Evolutionary conservation across 2,888 invertebrate species (phyloP), one percentile per base, ranked within the genome.

Genomic region (Noctua janthina): DNA sequence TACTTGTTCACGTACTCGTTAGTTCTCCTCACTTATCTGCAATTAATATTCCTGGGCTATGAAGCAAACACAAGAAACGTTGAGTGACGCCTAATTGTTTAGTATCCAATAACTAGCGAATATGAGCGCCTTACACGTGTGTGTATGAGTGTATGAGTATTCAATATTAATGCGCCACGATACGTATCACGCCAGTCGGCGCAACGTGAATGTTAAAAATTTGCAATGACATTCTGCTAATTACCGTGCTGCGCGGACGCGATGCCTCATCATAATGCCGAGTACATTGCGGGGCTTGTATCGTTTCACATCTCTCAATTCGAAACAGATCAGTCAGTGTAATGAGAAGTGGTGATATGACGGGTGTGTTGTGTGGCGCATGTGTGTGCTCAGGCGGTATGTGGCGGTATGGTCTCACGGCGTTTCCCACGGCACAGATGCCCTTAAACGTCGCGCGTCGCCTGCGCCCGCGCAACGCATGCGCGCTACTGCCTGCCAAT

Each of bases 381-480:
- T 20, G 51, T 78, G 87, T 85, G 78, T 56, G 51, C 78, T 76
- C 77, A 49, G 70, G 66, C 84, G 90, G 91, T 88, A 86, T 89
- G 90, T 87, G 85, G 80, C 86, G 87, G 88, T 89, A 85, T 78
- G 89, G 88, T 88, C 90, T 75, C 87, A 85, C 91, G 92, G 84
- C 87, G 92, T 90, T 96, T 96, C 96, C 94, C 96, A 96, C 96
- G 96, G 92, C 96, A 95, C 95, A 94, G 91, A 93, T 96, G 95
- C 93, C 96, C 95, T 94, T 95, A 95, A 90, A 91, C 87, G 93
- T 87, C 82, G 79, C 82, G 46, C 88, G 64, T 54, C 84, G 89
- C 88, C 89, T 90, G 90, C 87, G 90, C 87, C 82, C 81, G 84
- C 88, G 86, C 90, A 72, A 82, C 88, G 85, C 90, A 74, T 79